These are phyloP conservation scores for Podabrus alpinus DNA, from an alignment of 2,888 invertebrate species.

Conservation along the genomic window DNA sequence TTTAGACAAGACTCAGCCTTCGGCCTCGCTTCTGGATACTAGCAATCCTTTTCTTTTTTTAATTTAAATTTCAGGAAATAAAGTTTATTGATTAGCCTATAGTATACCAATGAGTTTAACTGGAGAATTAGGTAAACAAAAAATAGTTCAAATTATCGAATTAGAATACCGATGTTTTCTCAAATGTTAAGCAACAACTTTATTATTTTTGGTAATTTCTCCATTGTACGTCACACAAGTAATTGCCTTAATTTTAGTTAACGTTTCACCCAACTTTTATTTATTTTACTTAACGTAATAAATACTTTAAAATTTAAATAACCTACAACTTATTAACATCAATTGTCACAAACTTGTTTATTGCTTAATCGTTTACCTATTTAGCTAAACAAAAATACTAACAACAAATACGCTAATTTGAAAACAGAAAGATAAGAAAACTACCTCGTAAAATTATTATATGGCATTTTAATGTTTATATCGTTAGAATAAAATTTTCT, in stretches of 20 bases:
- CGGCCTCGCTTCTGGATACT: no score
- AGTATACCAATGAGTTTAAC: no score
- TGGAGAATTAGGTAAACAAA: no score
- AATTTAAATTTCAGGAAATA: no score
- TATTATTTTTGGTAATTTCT: background rate
- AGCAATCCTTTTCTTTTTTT: no score
- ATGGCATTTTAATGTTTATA: background rate
- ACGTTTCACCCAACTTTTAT: background rate
- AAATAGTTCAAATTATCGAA: no score
- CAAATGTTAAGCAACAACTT: background rate
- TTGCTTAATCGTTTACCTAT: background rate
- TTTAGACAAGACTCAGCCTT: no score
- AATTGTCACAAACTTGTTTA: background rate
- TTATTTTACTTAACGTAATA: background rate
- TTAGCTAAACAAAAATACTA: background rate
- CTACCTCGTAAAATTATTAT: background rate
- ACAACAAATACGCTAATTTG: background rate
- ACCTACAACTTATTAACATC: background rate
- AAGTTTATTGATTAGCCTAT: no score
- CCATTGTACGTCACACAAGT: background rate
- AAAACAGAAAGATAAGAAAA: background rate
- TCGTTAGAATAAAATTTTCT: background rate
- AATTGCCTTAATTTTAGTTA: background rate
- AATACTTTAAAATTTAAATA: background rate
- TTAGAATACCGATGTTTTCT: no score